Base-by-base conservation (phyloP, 2,888 invertebrate species). In the Tachystola acroxantha region DNA sequence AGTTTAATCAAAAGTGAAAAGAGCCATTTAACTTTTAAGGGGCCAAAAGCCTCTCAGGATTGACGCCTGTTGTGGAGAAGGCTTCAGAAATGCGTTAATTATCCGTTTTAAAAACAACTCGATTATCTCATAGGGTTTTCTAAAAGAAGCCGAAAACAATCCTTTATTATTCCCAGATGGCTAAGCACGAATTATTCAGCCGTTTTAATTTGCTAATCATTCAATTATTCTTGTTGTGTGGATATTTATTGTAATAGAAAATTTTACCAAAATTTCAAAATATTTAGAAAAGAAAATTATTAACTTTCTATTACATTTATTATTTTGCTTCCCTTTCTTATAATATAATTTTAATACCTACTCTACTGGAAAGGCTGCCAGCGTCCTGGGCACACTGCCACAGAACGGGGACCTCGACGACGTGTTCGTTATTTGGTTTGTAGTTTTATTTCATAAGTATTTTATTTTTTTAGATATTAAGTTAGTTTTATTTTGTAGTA, bases 11-110 rank as follows among this genome's bases (percentile, higher is more conserved):
- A 26, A 27, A 27, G 20, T 12, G 62, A 66, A 68, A 72, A 69
- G 64, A 62, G 52, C 58, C 62, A 69, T 75, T 72, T 68, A 70
- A 71, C 67, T 71, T 68, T 68, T 57, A 62, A 64, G 55, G 57
- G 50, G 42, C 34, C 34, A 38, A 42, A 43, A 44, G 37, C 39
- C 45, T 49, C 46, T 42, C 41, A 13, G 22, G n/a, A 24, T 36
- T 36, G 30, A 36, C 36, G 36, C 24, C 22, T 33, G n/a, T 26
- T 13, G 10, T 10, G 16, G 26, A 10, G 4, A 9, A 11, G 26
- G 24, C 14, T 32, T 9, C 22, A 24, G 33, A 10, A 5, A 5
- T 2, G 33, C 33, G 33, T 16, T 25, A 33, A 37, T 37, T 33
- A 28, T 28, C 28, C 37, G 11, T 11, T n/a, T 29, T 11, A 19